phyloP scores from a whole-genome alignment of 2,113 vertebrate species.

The Seriola quinqueradiata region DNA sequence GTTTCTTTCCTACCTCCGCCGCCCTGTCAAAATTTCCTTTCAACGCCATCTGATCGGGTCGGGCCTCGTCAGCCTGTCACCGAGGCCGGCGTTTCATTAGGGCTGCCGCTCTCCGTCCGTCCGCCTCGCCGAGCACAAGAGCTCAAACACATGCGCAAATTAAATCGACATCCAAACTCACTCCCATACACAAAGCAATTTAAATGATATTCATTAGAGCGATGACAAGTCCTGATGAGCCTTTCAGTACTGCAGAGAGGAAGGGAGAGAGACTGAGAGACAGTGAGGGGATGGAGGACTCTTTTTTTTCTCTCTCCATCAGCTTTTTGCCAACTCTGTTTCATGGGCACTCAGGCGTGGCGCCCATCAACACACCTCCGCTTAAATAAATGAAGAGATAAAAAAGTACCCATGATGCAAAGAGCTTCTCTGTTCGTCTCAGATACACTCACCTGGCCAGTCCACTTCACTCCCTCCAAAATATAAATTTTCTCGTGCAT shows the following conservation, averaged over 20 bases:
- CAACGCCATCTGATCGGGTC: constrained; percentile 93
- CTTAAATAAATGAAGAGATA: constrained; percentile 77
- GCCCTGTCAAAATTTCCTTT: constrained; percentile 91
- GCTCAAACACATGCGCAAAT: constrained; percentile 99
- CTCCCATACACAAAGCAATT: constrained; percentile 99
- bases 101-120: constrained; percentile 93
- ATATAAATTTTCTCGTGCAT: background rate
- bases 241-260: constrained; percentile 90
- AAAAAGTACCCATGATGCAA: constrained; percentile 49
- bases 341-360: constrained; percentile 89
- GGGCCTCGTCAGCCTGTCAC: constrained; percentile 94
- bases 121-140: constrained; percentile 98
- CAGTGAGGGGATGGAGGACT: constrained; percentile 61
- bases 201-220: constrained; percentile 99
- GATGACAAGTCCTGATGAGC: constrained; percentile 99
- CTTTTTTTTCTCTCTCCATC: constrained; percentile 84
- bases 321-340: constrained; percentile 91
- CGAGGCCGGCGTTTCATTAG: constrained; percentile 95
- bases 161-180: constrained; percentile 99
- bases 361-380: constrained; percentile 86
- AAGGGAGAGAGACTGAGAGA: constrained; percentile 61
- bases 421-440: constrained; percentile 27
- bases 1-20: constrained; percentile 72
- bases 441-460: constrained; percentile 30
- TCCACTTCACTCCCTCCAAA: constrained; percentile 9